A percentile compares a stretch with the other conserved stretches of the same genome.
Conservation (phyloP, 2,888 invertebrate species). For the Papilio protenor region DNA sequence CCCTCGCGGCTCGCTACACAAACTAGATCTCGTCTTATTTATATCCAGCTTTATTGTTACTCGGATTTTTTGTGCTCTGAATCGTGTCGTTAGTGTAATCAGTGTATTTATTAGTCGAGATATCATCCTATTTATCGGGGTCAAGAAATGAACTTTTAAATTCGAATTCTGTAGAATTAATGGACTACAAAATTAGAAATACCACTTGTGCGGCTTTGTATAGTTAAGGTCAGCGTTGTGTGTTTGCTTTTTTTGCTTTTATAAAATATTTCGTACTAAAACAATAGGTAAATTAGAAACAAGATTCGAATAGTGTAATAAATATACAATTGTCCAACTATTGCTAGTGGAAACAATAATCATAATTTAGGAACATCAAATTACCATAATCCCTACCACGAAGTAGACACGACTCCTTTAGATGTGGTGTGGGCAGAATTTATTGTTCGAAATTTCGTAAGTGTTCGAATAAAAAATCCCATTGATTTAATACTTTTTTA, state of each 20-base stretch:
- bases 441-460: constrained; percentile 31
- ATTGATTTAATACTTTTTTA: constrained; percentile 22
- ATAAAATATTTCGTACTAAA: not conserved
- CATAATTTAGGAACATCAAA: constrained; percentile 24
- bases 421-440: constrained; percentile 37
- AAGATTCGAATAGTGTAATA: not conserved
- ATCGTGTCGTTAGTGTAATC: constrained; percentile 54
- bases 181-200: not conserved
- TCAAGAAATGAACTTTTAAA: constrained; percentile 29
- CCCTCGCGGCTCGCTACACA: constrained; percentile 49
- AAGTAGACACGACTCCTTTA: constrained; percentile 23
- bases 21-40: constrained; percentile 75
- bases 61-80: constrained; percentile 53
- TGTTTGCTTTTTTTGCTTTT: not conserved
- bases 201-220: not conserved
- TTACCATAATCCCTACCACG: constrained; percentile 39
- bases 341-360: constrained; percentile 13
- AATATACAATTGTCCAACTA: not conserved
- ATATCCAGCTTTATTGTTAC: constrained; percentile 62
- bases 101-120: constrained; percentile 52
- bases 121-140: constrained; percentile 45
- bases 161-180: constrained; percentile 17
- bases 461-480: not conserved
- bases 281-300: not conserved
- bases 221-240: not conserved